Conservation (phyloP, 2,888 invertebrate genomes). For the Eilema sororculum region DNA sequence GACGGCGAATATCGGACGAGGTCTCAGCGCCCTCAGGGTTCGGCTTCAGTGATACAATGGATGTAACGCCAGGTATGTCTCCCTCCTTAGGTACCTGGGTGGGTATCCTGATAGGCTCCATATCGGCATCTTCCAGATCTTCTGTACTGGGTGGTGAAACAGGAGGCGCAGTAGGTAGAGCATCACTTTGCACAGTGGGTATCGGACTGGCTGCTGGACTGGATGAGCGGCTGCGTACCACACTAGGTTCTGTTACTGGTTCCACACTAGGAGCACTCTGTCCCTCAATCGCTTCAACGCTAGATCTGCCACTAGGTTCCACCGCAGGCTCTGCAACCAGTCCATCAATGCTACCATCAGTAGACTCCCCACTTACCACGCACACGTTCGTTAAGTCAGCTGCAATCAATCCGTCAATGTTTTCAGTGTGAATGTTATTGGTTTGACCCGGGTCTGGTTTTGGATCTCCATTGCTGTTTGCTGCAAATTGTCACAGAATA, state of each 20-base stretch:
- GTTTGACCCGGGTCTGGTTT: constrained; percentile 22
- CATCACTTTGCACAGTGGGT: background rate
- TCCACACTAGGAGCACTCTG: constrained; percentile 10
- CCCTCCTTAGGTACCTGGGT: background rate
- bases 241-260: constrained; percentile 12
- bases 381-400: constrained; percentile 23
- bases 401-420: constrained; percentile 36
- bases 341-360: constrained; percentile 28
- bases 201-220: constrained; percentile 11
- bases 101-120: background rate
- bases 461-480: constrained; percentile 30
- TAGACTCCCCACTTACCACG: constrained; percentile 24
- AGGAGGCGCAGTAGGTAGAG: constrained; percentile 16
- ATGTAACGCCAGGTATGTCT: background rate
- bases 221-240: background rate
- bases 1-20: constrained; percentile 46
- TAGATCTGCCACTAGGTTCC: constrained; percentile 27
- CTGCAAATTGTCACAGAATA: constrained; percentile 23
- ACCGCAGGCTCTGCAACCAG: constrained; percentile 3
- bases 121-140: background rate
- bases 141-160: constrained; percentile 17
- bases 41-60: background rate
- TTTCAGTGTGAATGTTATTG: constrained; percentile 21
- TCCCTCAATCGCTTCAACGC: constrained; percentile 29
- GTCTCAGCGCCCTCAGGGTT: constrained; percentile 1